Evolutionary conservation across 2,797 vertebrate genomes (phyloP), one percentile per base, ranked within the genome.

Genomic region (Molossus molossus): DNA sequence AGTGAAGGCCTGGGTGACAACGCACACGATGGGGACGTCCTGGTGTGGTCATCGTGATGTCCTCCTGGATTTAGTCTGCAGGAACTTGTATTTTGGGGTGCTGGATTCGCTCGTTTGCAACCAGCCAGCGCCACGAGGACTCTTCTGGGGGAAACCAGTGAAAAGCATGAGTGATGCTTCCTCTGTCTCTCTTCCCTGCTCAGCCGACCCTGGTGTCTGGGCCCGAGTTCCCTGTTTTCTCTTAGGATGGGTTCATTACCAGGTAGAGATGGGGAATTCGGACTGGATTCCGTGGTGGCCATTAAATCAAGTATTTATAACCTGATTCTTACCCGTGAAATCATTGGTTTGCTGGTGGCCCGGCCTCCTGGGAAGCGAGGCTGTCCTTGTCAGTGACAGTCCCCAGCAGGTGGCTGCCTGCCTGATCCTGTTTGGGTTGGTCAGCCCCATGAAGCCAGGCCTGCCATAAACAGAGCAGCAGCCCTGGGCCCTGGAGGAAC

Each of bases 61-160:
- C 21, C 67, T 65, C 29, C 37, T 45, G 50, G 29, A 17, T 57
- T 45, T 14, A 55, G 64, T 81, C 75, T 62, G 9, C 8, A 11
- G 40, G 73, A 58, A 21, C 37, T 58, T 33, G 11, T 90, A 25
- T 33, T 72, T 29, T 18, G 15, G 40, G 60, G 25, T 10, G 8
- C 6, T 40, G 27, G 72, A 17, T 15, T 37, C 1, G 13, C 13
- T 72, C 29, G 6, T 48, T 29, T 4, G 5, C 11, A 9, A 15
- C 6, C 3, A 6, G 40, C 20, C 20, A 8, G 0, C 6, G 8
- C 1, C 0, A 2, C 11, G 10, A 3, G 65, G 65, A 73, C 58
- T 5, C 10, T 23, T 14, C 0, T 0, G 14, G 48, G 18, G 27
- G 60, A 40, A 40, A 18, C 23, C 60, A 0, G 21, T 25, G 37